Evolutionary conservation across 2,888 invertebrate genomes (phyloP).

Genomic region (Caenorhabditis virilis): DNA sequence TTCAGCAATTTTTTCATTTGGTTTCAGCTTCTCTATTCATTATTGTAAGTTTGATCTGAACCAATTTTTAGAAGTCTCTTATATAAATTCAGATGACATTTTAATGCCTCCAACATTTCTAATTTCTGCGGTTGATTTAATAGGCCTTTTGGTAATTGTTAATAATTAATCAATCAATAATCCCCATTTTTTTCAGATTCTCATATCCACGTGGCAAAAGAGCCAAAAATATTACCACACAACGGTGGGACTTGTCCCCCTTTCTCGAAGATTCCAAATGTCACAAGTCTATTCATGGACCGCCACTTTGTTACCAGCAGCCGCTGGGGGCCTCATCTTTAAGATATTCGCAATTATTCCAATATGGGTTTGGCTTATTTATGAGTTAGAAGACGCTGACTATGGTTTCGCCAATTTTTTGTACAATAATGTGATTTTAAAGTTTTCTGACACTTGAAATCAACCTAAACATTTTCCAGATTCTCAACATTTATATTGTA

Average conservation of each 20-base stretch:
- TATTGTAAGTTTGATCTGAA: conserved; percentile 11
- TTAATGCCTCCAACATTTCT: conserved; percentile 17
- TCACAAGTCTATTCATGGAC: conserved; percentile 28
- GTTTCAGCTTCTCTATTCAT: conserved; percentile 19
- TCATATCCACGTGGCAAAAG: conserved; percentile 18
- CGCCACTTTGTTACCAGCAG: conserved; percentile 22
- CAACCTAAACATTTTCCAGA: conserved; percentile 4
- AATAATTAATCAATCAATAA: neutral
- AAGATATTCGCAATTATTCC: conserved; percentile 21
- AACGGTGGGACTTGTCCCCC: conserved; percentile 8
- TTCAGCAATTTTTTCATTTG: conserved; percentile 7
- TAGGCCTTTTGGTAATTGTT: conserved; percentile 23
- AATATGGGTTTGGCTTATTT: conserved; percentile 28
- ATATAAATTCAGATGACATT: conserved; percentile 12
- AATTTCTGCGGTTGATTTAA: conserved; percentile 15
- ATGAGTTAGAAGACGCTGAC: conserved; percentile 17
- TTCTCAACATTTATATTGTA: conserved; percentile 23
- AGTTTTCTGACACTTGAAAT: neutral
- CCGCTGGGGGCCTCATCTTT: conserved; percentile 12
- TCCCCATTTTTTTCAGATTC: conserved; percentile 9
- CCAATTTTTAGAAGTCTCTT: neutral
- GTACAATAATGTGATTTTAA: conserved; percentile 24
- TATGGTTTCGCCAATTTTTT: conserved; percentile 30
- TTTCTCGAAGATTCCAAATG: conserved; percentile 27
- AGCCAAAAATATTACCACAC: conserved; percentile 11